These are phyloP conservation scores for Tanaodytes sp. DNA, from an alignment of 2,888 invertebrate genomes.

Conservation along the genomic window DNA sequence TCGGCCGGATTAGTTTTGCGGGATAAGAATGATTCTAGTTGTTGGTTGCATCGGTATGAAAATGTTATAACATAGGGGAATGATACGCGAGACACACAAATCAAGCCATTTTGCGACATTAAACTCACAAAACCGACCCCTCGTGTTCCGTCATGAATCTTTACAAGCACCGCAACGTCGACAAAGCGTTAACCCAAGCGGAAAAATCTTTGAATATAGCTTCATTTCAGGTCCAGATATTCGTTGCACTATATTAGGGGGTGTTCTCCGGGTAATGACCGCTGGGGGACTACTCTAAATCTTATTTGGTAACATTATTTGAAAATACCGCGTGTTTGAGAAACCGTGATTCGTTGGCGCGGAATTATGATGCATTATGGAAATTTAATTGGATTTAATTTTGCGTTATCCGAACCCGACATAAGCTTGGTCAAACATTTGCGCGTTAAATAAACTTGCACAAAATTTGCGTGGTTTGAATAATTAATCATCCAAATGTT, in stretches of 20 bases:
- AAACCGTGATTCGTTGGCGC: conserved; percentile 28
- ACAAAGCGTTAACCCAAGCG: conserved; percentile 41
- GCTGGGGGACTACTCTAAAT: conserved; percentile 32
- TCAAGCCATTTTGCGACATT: conserved; percentile 49
- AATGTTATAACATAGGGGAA: conserved; percentile 21
- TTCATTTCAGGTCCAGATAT: conserved; percentile 38
- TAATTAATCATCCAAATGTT: too few species aligned
- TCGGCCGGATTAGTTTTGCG: too few species aligned
- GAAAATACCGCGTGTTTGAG: conserved; percentile 21
- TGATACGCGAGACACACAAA: conserved; percentile 31
- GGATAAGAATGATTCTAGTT: too few species aligned
- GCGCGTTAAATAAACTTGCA: too few species aligned
- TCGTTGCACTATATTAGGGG: conserved; percentile 26
- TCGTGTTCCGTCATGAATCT: conserved; percentile 40
- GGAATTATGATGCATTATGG: conserved; percentile 18
- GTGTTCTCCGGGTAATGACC: conserved; percentile 30
- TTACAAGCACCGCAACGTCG: conserved; percentile 35
- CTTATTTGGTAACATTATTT: conserved; percentile 39
- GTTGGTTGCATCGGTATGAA: neutral
- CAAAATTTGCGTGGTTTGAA: too few species aligned
- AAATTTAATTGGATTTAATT: conserved; percentile 20
- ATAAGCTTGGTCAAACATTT: too few species aligned
- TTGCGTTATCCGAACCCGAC: conserved; percentile 9
- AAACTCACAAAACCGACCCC: conserved; percentile 37
- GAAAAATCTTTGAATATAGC: conserved; percentile 45